Evolutionary conservation across 2,113 vertebrate genomes (phyloP), one percentile per base, ranked within the genome.

Genomic region (Solea solea): DNA sequence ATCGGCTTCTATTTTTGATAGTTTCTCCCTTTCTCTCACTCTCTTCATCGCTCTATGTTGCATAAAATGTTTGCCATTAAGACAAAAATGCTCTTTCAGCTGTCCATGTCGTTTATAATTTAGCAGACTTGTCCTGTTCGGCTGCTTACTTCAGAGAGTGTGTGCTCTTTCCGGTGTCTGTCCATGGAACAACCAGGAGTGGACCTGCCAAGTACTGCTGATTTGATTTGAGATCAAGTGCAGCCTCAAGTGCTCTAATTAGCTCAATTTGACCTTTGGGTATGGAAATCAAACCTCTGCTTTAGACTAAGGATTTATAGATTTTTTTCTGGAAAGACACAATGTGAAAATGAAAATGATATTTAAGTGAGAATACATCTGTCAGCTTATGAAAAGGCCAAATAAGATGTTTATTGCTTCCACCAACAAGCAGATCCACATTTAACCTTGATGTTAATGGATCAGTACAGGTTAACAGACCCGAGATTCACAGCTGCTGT

Each of bases 21-120:
- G 0, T 59, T 56, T 21, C 41, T 0, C 2, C 9, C 50, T 14
- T 51, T 41, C 13, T 44, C 27, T 70, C 9, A 16, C 63, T 54
- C 58, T 55, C 10, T 13, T 8, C 7, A 25, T 62, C 28, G 27
- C 42, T 55, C 21, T 16, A 13, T 48, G 28, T 67, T 65, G 25
- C 73, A 64, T 9, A 64, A 74, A 76, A 73, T 59, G 60, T 77
- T 81, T 69, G 81, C 84, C 84, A 88, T 84, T 82, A 82, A 56
- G 40, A 65, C 42, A 54, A 80, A 78, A 62, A 74, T 64, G 56
- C 69, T 46, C 73, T 74, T 71, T 67, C 42, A 68, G 64, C 70
- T 79, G 49, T 86, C 62, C 62, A 60, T 25, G 16, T 69, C 41
- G 78, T 89, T 11, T 65, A 89, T 87, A 81, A 88, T 88, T 82